phyloP scores from a whole-genome alignment of 2,113 vertebrate species.

The Megaceryle maxima region DNA sequence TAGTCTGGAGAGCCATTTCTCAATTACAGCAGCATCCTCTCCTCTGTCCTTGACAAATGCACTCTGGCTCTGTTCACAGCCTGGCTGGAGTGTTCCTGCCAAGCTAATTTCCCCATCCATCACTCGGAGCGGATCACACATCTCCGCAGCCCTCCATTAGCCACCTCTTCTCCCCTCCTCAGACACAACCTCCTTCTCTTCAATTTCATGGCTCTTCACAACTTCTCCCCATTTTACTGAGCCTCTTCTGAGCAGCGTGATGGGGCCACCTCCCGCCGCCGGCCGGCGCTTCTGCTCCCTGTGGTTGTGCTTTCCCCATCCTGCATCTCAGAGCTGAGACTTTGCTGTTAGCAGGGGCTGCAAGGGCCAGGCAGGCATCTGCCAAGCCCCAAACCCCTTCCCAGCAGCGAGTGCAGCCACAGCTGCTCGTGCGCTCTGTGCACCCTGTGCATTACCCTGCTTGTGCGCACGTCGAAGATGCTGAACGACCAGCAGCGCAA shows the following conservation, averaged over 20 bases:
- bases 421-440: not conserved
- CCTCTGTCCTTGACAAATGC: slow-evolving; percentile 6
- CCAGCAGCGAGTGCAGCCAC: not conserved
- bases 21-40: not conserved
- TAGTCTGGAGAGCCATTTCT: not conserved
- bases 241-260: not conserved
- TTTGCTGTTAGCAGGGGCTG: not conserved
- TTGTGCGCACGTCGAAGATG: not conserved
- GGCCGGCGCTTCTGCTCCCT: not conserved
- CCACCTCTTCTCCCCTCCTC: not conserved
- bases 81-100: not conserved
- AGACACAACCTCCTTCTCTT: not conserved
- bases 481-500: not conserved
- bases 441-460: too few species aligned
- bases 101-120: slow-evolving; percentile 28
- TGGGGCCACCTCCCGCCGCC: not conserved
- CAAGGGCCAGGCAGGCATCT: not conserved
- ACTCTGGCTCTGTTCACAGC: slow-evolving; percentile 8
- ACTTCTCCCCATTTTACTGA: not conserved
- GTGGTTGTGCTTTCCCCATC: not conserved
- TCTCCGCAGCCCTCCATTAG: not conserved
- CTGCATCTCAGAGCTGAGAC: not conserved
- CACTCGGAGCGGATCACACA: not conserved
- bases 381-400: too few species aligned
- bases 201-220: not conserved